Percentiles rank a stretch among this genome's conserved stretches.
Conservation (phyloP, 2,888 invertebrate species). For the Meandrusa payeni region DNA sequence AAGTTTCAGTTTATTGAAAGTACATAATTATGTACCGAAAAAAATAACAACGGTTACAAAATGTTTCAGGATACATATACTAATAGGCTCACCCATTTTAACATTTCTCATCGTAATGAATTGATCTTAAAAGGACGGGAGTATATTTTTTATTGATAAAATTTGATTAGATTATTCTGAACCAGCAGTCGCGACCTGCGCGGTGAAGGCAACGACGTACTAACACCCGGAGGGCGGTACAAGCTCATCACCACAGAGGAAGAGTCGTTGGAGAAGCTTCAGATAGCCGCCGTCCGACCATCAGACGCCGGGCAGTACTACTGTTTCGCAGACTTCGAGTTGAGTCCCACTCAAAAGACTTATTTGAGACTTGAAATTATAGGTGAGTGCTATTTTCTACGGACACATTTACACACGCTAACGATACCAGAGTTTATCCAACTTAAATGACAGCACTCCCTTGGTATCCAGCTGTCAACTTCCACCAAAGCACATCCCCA, state of each 20-base stretch:
- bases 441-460: too few species aligned
- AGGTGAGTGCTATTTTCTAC: slow-evolving; percentile 41
- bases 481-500: too few species aligned
- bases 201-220: slow-evolving; percentile 37
- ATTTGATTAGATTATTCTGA: slow-evolving; percentile 32
- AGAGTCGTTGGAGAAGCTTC: slow-evolving; percentile 46
- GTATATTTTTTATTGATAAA: not conserved
- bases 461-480: too few species aligned
- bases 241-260: slow-evolving; percentile 46
- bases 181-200: slow-evolving; percentile 70
- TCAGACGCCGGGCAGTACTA: slow-evolving; percentile 61
- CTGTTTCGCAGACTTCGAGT: slow-evolving; percentile 62
- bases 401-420: too few species aligned
- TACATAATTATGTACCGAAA: too few species aligned
- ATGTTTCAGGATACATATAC: too few species aligned
- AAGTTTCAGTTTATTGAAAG: too few species aligned
- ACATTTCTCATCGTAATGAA: too few species aligned
- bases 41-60: too few species aligned
- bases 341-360: slow-evolving; percentile 61
- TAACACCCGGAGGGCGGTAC: slow-evolving; percentile 46
- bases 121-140: too few species aligned
- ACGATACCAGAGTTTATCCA: too few species aligned
- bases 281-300: slow-evolving; percentile 47
- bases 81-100: too few species aligned
- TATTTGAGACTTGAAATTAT: slow-evolving; percentile 55